Evolutionary conservation across 2,113 vertebrate genomes (phyloP).

Genomic region (Syngnathus scovelli): DNA sequence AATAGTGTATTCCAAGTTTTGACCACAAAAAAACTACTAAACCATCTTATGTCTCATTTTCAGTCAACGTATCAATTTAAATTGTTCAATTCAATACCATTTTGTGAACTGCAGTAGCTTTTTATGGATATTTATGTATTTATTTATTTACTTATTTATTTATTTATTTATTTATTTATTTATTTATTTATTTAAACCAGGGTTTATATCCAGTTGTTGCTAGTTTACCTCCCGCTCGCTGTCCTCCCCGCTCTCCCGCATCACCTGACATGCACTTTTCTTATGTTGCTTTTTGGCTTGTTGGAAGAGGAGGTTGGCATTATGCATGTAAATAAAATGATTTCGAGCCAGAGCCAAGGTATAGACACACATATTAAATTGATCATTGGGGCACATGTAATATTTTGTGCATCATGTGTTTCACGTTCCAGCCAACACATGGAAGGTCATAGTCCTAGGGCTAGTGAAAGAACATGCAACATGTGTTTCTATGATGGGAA

Average conservation of each 20-base stretch:
- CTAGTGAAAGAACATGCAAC: background rate
- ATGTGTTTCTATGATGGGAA: background rate
- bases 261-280: conserved; percentile 40
- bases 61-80: background rate
- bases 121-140: conserved; percentile 31
- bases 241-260: conserved; percentile 13
- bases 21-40: background rate
- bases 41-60: background rate
- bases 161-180: conserved; percentile 26
- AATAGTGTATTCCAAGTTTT: background rate
- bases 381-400: background rate
- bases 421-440: background rate
- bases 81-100: background rate
- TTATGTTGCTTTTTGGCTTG: conserved; percentile 37
- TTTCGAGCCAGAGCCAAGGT: background rate
- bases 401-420: background rate
- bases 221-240: conserved; percentile 12
- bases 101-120: conserved; percentile 8
- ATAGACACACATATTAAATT: background rate
- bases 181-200: conserved; percentile 1
- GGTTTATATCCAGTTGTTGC: background rate
- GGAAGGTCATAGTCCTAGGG: background rate
- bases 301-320: conserved; percentile 15
- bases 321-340: background rate
- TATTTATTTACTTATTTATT: conserved; percentile 4